A percentile compares a stretch with the other conserved stretches of the same genome.
These are phyloP conservation scores for Triplophysa rosa DNA, from an alignment of 2,113 vertebrate genomes.

Conservation along the genomic window DNA sequence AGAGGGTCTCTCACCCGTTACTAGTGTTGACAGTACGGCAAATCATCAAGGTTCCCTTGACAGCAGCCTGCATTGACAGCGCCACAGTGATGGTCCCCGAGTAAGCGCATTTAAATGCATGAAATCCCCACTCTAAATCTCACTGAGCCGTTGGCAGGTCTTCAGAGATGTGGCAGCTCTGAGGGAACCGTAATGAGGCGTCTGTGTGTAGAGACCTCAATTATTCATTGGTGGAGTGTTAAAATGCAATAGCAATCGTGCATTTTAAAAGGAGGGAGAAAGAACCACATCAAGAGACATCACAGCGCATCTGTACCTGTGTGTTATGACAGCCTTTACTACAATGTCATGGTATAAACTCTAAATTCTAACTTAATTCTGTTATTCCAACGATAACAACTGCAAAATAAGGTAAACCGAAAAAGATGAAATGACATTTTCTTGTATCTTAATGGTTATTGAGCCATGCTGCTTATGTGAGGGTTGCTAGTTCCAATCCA, in stretches of 20 bases:
- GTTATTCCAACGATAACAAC: not conserved
- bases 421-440: not conserved
- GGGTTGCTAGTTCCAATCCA: not conserved
- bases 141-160: slow-evolving; percentile 13
- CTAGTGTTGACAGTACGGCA: not conserved
- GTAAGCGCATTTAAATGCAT: slow-evolving; percentile 29
- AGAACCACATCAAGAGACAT: not conserved
- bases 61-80: slow-evolving; percentile 27
- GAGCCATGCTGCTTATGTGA: not conserved
- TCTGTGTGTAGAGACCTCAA: slow-evolving; percentile 2
- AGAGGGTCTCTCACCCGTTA: slow-evolving; percentile 1
- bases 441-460: not conserved
- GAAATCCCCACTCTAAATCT: slow-evolving; percentile 16
- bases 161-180: slow-evolving; percentile 27
- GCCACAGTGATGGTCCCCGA: not conserved
- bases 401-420: not conserved
- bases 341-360: slow-evolving; percentile 1
- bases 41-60: not conserved
- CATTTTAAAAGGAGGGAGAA: slow-evolving; percentile 17
- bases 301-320: not conserved
- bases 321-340: not conserved
- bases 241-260: slow-evolving; percentile 16
- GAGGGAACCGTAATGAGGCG: slow-evolving; percentile 16
- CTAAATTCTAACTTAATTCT: not conserved
- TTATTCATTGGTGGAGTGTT: slow-evolving; percentile 24